These are phyloP conservation scores for Lophochroa leadbeateri DNA, from an alignment of 2,113 vertebrate species.

Conservation along the genomic window DNA sequence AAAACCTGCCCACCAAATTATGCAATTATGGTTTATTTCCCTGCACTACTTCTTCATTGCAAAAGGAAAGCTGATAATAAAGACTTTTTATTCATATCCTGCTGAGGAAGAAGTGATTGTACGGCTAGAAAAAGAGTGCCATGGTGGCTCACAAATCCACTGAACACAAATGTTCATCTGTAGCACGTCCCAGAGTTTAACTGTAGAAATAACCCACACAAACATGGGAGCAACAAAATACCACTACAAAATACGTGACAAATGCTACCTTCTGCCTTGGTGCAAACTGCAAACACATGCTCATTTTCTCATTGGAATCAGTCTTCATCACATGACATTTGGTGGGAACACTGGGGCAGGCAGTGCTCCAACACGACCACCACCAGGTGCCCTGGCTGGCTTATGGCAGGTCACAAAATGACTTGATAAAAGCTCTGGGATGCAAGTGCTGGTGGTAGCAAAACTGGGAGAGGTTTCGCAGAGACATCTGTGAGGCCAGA, in stretches of 20 bases:
- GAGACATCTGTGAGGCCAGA: background rate
- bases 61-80: constrained; percentile 5
- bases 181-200: background rate
- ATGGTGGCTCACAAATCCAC: background rate
- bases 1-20: constrained; percentile 31
- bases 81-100: background rate
- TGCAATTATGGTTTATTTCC: background rate
- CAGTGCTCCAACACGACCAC: background rate
- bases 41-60: background rate
- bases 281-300: background rate
- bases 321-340: background rate
- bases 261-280: background rate
- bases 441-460: background rate
- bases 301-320: background rate
- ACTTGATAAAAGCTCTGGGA: background rate
- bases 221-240: background rate
- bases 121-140: background rate
- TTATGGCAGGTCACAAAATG: background rate
- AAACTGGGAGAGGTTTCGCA: background rate
- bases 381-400: background rate
- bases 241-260: accelerated
- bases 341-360: background rate
- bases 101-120: background rate
- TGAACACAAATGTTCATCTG: background rate
- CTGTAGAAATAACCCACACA: background rate